Base-by-base conservation (phyloP, 2,888 invertebrate genomes). In the Helobdella robusta region DNA sequence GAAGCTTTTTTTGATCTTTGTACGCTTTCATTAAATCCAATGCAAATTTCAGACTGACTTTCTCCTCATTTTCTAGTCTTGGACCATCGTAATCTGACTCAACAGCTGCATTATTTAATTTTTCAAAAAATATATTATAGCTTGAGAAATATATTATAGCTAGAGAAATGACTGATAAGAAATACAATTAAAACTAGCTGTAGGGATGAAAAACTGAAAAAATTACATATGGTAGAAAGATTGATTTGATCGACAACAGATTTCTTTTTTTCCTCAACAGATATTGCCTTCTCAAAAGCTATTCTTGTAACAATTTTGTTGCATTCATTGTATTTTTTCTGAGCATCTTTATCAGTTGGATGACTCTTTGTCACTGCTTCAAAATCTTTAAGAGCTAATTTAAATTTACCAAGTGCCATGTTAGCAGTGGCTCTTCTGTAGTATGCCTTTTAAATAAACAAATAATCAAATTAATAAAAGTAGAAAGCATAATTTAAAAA, bases 401-500 rank as follows among this genome's bases (percentile, higher is more conserved):
- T 95, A 81, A 92, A 95, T 83, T 94, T 94, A 72, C 97, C 95
- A 76, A 97, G 81, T 32, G 95, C 91, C 95, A 99, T 97, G 75
- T 93, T 86, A 36, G 98, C 89, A 1, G 92, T 91, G 0, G 97
- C 98, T 75, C 97, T 84, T 74, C 98, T 85, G 80, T 97, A 99
- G 79, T 93, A 99, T 0, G 93, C 97, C 83, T 80, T 72, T 25
- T 71, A 71, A 61, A 20, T 54, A 48, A 66, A 20, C 59, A 25
- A 28, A 20, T n/a, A 63, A 15, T 54, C 23, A 30, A 6, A 15
- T 5, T 62, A 20, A 20, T 40, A 30, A 61, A 20, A 20, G 18
- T 34, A 63, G n/a, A 8, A 15, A 32, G 6, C 28, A 56, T 6
- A 1, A 30, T 1, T 18, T 5, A 18, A 15, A 59, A 36, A 34